Percentiles rank a stretch among this genome's conserved stretches.
Conservation (phyloP, 2,113 vertebrate genomes). For the Bos taurus region ARS-UCD2.0 NC_037334.1:67615001-67615500, state of each 20-base stretch:
- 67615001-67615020: no score
- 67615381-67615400: not conserved
- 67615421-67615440: not conserved
- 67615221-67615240: not conserved
- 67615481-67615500: not conserved
- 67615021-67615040: no score
- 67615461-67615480: not conserved
- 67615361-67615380: not conserved
- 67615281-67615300: no score
- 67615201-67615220: not conserved
- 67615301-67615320: fast-evolving
- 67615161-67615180: not conserved
- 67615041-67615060: no score
- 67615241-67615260: not conserved
- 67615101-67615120: not conserved
- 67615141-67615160: fast-evolving
- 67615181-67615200: not conserved
- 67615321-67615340: fast-evolving
- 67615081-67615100: not conserved
- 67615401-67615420: fast-evolving
- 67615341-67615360: not conserved
- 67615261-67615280: not conserved
- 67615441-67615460: not conserved
- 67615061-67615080: no score
- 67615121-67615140: not conserved